phyloP scores from a whole-genome alignment of 2,113 vertebrate species.

The Nerophis lumbriciformis region DNA sequence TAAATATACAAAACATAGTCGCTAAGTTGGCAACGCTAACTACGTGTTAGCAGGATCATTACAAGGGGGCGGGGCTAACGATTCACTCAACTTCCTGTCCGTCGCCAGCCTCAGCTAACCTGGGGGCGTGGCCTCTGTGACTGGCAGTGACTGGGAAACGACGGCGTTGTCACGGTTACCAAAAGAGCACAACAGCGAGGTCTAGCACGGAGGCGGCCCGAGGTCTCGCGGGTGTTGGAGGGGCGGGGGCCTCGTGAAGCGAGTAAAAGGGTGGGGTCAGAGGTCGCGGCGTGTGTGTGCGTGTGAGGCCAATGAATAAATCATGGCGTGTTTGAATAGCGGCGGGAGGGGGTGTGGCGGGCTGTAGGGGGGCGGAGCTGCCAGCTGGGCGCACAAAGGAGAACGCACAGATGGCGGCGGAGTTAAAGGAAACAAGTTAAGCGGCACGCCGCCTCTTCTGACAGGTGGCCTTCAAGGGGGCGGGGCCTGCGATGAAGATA shows the following conservation, averaged over 20 bases:
- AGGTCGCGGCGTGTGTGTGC: not conserved
- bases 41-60: too few species aligned
- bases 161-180: not conserved
- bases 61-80: too few species aligned
- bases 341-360: not conserved
- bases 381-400: conserved; percentile 4
- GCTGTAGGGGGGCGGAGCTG: not conserved
- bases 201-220: not conserved
- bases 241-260: not conserved
- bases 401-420: not conserved
- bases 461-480: not conserved
- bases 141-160: too few species aligned
- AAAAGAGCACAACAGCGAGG: not conserved
- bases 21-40: too few species aligned
- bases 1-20: too few species aligned
- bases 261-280: conserved; percentile 8
- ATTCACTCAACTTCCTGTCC: too few species aligned
- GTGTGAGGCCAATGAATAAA: conserved; percentile 9
- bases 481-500: not conserved
- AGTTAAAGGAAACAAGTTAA: conserved; percentile 6
- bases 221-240: not conserved
- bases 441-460: not conserved
- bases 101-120: too few species aligned
- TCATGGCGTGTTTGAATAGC: not conserved
- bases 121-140: too few species aligned